Conservation (phyloP, 2,797 vertebrate species). For the Vespertilio murinus region DNA sequence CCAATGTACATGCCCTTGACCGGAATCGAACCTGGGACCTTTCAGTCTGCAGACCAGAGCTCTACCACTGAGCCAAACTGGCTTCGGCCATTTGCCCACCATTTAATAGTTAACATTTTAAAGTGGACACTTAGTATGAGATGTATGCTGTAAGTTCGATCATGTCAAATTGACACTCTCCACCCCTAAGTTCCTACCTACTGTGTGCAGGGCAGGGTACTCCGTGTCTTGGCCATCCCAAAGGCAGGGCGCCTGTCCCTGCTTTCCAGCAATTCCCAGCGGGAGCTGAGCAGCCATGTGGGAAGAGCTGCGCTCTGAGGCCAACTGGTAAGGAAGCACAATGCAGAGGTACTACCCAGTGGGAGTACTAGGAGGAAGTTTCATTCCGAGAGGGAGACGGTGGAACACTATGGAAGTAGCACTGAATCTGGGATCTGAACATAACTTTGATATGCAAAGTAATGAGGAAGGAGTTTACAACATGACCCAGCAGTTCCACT, state of each 20-base stretch:
- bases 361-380: background rate
- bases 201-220: background rate
- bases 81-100: slow-evolving; percentile 36
- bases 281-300: background rate
- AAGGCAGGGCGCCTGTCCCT: background rate
- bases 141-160: background rate
- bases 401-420: background rate
- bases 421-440: background rate
- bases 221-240: background rate
- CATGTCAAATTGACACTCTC: slow-evolving; percentile 1
- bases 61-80: no score
- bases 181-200: background rate
- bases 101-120: slow-evolving; percentile 2
- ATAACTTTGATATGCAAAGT: background rate
- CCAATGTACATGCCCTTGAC: no score
- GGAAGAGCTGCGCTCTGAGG: background rate
- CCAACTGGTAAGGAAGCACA: background rate
- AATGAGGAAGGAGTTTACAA: background rate
- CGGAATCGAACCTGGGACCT: no score
- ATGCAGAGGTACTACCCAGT: background rate
- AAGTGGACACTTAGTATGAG: background rate
- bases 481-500: background rate
- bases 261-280: background rate
- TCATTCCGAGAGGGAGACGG: background rate
- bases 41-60: no score